These are phyloP conservation scores for Diploscapter pachys DNA, from an alignment of 1,140 invertebrate genomes.

Conservation along the genomic window DNA sequence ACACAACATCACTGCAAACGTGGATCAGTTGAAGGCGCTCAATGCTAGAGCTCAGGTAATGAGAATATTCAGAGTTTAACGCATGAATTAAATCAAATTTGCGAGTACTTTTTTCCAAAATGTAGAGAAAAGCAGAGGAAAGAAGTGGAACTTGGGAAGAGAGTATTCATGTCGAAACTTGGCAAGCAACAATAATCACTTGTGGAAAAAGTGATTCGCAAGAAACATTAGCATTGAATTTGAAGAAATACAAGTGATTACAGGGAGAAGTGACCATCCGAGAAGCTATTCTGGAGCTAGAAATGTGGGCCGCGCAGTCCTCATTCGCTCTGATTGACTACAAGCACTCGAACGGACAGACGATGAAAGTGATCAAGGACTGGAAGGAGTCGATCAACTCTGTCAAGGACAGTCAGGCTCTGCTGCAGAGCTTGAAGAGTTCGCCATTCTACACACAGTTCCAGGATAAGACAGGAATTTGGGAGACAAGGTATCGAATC, in stretches of 20 bases:
- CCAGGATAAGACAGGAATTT: conserved; percentile 73
- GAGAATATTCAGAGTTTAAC: too few relatives aligned
- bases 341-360: conserved; percentile 70
- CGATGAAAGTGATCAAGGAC: conserved; percentile 78
- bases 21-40: conserved; percentile 75
- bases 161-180: too few relatives aligned
- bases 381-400: conserved; percentile 82
- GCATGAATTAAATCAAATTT: too few relatives aligned
- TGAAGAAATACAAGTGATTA: too few relatives aligned
- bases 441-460: conserved; percentile 73
- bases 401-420: conserved; percentile 83
- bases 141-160: too few relatives aligned
- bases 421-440: conserved; percentile 81
- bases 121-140: too few relatives aligned
- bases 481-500: conserved; percentile 70
- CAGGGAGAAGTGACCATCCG: conserved; percentile 83
- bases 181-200: too few relatives aligned
- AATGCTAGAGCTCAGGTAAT: conserved; percentile 69
- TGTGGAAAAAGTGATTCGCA: too few relatives aligned
- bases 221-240: too few relatives aligned
- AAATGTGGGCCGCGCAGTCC: conserved; percentile 86
- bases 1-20: conserved; percentile 70
- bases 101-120: too few relatives aligned
- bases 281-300: conserved; percentile 86
- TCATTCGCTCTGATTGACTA: conserved; percentile 73